Base-by-base conservation (phyloP, 2,113 vertebrate genomes). In the Phalacrocorax pelagicus region DNA sequence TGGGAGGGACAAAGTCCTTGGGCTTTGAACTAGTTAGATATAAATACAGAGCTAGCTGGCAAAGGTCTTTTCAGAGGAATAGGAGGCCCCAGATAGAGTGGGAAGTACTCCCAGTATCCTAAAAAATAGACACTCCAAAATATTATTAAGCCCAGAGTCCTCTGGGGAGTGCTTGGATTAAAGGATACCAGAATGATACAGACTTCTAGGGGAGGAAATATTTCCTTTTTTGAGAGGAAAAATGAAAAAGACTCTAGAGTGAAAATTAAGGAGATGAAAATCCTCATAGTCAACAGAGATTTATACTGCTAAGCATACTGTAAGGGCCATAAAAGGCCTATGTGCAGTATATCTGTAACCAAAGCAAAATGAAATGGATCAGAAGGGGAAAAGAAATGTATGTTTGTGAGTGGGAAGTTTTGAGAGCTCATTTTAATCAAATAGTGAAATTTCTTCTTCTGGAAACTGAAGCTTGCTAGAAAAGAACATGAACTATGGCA, bases 1-100 rank as follows among this genome's bases (percentile, higher is more conserved):
- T 74, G 71, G 74, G 71, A 96, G 67, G 91, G 88, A 91, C 90
- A 88, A 81, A 95, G 95, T 96, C 96, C 94, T 91, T 83, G 55
- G 78, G 90, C 77, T 92, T 78, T 93, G 59, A 93, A 54, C 74
- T 66, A 29, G 46, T 81, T 89, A 79, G 77, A 58, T 92, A 75
- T 66, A 96, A 96, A 95, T 59, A 62, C 77, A 92, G 90, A 92
- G n/a, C 58, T 59, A 57, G 15, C n/a, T 93, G 52, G 34, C 63
- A 85, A 62, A 92, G 59, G 27, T 82, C 86, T 74, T 10, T 54
- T 74, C 69, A 32, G 73, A 81, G 63, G 36, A 62, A 58, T 3
- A 5, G 93, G n/a, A 79, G 69, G 57, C 47, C 66, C 44, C 69
- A 74, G 55, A 42, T 30, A 42, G 27, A 91, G 47, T 47, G 87